Conservation (phyloP, 1,140 invertebrate genomes). For the Drosophila ananassae region DNA sequence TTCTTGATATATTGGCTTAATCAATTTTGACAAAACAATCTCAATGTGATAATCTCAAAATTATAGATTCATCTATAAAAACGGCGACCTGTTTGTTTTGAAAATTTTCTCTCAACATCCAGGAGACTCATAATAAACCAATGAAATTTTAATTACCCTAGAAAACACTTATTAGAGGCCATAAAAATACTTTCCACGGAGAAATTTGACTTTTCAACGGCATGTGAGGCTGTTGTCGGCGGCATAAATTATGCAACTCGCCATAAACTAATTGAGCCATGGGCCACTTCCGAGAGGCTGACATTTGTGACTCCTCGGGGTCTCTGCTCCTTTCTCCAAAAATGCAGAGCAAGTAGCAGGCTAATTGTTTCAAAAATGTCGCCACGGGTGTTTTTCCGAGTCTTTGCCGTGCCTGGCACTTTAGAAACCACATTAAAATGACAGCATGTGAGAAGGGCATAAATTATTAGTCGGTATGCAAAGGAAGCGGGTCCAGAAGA, state of each 20-base stretch:
- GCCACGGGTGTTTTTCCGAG: slow-evolving; percentile 62
- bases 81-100: slow-evolving; percentile 23
- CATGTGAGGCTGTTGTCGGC: slow-evolving; percentile 48
- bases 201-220: slow-evolving; percentile 27
- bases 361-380: slow-evolving; percentile 79
- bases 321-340: slow-evolving; percentile 8
- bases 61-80: neutral
- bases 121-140: slow-evolving; percentile 28
- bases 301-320: slow-evolving; percentile 35
- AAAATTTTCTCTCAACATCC: neutral
- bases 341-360: slow-evolving; percentile 27
- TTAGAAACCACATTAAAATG: slow-evolving; percentile 81
- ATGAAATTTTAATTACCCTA: slow-evolving; percentile 45
- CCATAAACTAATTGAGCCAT: slow-evolving; percentile 41
- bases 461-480: slow-evolving; percentile 62
- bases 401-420: slow-evolving; percentile 43
- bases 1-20: neutral
- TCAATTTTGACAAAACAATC: slow-evolving; percentile 27
- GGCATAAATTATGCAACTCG: slow-evolving; percentile 65
- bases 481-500: slow-evolving; percentile 58
- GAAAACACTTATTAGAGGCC: slow-evolving; percentile 37
- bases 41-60: neutral
- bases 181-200: slow-evolving; percentile 44
- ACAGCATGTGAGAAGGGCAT: slow-evolving; percentile 82
- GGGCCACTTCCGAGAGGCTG: slow-evolving; percentile 34